Percentiles rank a stretch among this genome's conserved stretches.
phyloP scores from a whole-genome alignment of 2,888 invertebrate genomes.

The Quadroppia sp. region DNA sequence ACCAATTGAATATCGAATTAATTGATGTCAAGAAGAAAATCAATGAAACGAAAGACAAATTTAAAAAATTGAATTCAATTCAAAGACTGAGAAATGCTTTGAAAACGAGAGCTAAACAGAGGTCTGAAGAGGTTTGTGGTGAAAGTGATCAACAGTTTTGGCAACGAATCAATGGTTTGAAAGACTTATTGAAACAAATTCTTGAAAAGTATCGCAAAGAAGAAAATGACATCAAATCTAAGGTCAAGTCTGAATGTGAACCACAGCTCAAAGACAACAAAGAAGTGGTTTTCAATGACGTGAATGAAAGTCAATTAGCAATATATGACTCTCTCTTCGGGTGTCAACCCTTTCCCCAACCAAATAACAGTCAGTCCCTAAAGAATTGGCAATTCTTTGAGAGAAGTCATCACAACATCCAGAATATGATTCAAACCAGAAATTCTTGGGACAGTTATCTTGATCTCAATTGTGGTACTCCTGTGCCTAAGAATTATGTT shows the following conservation, averaged over 20 bases:
- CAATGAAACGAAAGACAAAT: not conserved
- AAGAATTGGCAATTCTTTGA: constrained; percentile 13
- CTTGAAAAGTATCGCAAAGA: not conserved
- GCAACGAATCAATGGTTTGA: not conserved
- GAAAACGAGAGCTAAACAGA: not conserved
- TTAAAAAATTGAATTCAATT: not conserved
- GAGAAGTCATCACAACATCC: not conserved
- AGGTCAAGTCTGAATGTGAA: not conserved
- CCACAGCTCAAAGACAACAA: not conserved
- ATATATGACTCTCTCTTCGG: constrained; percentile 21
- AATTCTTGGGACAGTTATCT: constrained; percentile 16
- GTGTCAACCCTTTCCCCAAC: not conserved
- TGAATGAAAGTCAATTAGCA: not conserved
- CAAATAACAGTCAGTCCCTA: not conserved
- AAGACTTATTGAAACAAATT: constrained; percentile 1
- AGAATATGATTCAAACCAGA: constrained; percentile 22
- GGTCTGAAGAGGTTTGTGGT: not conserved
- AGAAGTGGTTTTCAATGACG: not conserved
- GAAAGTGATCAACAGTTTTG: not conserved
- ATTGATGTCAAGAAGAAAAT: constrained; percentile 10
- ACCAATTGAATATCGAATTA: not conserved
- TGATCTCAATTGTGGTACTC: not conserved
- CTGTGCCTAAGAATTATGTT: constrained; percentile 7
- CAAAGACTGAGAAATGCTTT: constrained; percentile 18
- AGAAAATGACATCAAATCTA: not conserved